phyloP scores from a whole-genome alignment of 2,888 invertebrate genomes.

The Amiota mariae region DNA sequence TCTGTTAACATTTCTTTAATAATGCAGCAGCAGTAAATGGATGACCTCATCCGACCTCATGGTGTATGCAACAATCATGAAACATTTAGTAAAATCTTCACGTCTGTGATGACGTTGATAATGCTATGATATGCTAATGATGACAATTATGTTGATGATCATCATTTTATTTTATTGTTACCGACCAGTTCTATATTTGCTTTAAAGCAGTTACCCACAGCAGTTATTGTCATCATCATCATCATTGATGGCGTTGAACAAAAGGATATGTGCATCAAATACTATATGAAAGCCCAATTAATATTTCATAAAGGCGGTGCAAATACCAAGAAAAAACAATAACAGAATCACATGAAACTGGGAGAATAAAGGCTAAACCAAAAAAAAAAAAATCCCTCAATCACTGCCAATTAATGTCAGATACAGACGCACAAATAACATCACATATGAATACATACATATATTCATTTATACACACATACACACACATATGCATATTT shows the following conservation, averaged over 20 bases:
- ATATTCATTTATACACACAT: slow-evolving; percentile 29
- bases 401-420: slow-evolving; percentile 68
- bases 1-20: too few species aligned
- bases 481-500: slow-evolving; percentile 28
- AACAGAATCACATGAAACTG: slow-evolving; percentile 20
- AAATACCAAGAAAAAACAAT: slow-evolving; percentile 37
- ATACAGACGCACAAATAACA: slow-evolving; percentile 30
- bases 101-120: too few species aligned
- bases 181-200: too few species aligned
- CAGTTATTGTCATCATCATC: too few species aligned
- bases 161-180: too few species aligned
- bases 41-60: too few species aligned
- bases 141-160: neutral
- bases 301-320: slow-evolving; percentile 64
- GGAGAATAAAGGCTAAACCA: slow-evolving; percentile 10
- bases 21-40: too few species aligned
- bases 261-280: neutral
- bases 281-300: slow-evolving; percentile 55
- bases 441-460: neutral
- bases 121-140: neutral
- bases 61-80: too few species aligned
- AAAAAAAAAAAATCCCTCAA: slow-evolving; percentile 62
- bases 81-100: too few species aligned
- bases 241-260: neutral
- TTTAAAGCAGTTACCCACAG: too few species aligned